Evolutionary conservation across 2,888 invertebrate genomes (phyloP).

Genomic region (Cryptus armator): DNA sequence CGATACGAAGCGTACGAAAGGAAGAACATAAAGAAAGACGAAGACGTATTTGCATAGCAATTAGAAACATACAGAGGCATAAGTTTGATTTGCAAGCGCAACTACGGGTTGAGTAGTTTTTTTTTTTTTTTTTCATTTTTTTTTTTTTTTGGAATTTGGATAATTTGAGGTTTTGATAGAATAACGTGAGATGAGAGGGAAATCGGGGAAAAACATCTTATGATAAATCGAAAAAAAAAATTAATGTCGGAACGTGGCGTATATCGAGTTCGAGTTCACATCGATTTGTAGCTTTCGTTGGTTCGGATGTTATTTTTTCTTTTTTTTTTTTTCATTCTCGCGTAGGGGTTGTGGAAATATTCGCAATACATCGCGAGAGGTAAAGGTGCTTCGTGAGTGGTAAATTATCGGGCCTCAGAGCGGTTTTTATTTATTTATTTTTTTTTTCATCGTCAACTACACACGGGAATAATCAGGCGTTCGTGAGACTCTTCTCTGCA

Average conservation of each 20-base stretch:
- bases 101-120: slow-evolving; percentile 47
- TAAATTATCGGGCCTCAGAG: slow-evolving; percentile 4
- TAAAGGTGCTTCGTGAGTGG: not conserved
- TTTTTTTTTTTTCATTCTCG: slow-evolving; percentile 6
- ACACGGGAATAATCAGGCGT: slow-evolving; percentile 5
- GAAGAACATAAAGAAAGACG: slow-evolving; percentile 57
- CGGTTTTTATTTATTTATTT: slow-evolving; percentile 6
- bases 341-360: not conserved
- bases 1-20: slow-evolving; percentile 54
- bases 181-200: slow-evolving; percentile 31
- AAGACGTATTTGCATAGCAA: slow-evolving; percentile 56
- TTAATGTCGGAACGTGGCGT: slow-evolving; percentile 37
- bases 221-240: slow-evolving; percentile 25
- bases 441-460: slow-evolving; percentile 13
- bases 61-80: slow-evolving; percentile 59
- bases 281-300: slow-evolving; percentile 47
- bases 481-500: slow-evolving; percentile 13
- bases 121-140: slow-evolving; percentile 12
- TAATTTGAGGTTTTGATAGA: slow-evolving; percentile 16
- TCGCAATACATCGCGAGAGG: slow-evolving; percentile 12
- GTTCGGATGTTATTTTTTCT: not conserved
- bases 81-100: slow-evolving; percentile 61
- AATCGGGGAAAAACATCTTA: slow-evolving; percentile 37
- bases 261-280: slow-evolving; percentile 48
- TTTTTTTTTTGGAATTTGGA: slow-evolving; percentile 21